These are phyloP conservation scores for Mythimna pallens DNA, from an alignment of 2,888 invertebrate species.

Conservation along the genomic window DNA sequence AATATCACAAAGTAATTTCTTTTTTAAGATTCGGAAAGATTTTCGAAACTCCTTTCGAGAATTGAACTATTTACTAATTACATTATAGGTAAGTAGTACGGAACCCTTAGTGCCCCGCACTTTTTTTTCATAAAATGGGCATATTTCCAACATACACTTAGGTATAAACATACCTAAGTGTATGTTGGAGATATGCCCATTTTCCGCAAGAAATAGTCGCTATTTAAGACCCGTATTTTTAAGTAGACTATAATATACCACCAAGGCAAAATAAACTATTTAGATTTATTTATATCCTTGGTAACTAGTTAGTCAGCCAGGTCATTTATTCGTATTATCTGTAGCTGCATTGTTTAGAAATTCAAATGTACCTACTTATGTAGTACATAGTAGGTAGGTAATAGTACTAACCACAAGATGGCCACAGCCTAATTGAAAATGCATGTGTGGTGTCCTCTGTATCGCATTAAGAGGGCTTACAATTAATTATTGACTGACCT, in stretches of 20 bases:
- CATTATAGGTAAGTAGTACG: too few relatives aligned
- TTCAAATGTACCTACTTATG: conserved; percentile 36
- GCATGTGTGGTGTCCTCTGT: conserved; percentile 24
- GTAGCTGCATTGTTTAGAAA: conserved; percentile 43
- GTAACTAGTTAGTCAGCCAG: conserved; percentile 2
- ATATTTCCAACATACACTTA: background rate
- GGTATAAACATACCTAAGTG: too few relatives aligned
- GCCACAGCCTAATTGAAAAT: conserved; percentile 37
- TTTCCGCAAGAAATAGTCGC: background rate
- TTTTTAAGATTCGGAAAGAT: too few relatives aligned
- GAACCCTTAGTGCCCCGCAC: too few relatives aligned
- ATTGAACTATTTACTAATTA: too few relatives aligned
- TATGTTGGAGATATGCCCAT: too few relatives aligned
- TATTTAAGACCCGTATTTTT: too few relatives aligned
- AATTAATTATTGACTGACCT: conserved; percentile 26
- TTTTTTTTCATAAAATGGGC: background rate
- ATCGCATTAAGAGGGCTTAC: conserved; percentile 18
- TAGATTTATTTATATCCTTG: conserved; percentile 19
- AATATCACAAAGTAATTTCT: too few relatives aligned
- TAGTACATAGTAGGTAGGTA: background rate
- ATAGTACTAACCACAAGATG: background rate
- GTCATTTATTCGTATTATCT: conserved; percentile 47
- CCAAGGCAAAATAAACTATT: conserved; percentile 8
- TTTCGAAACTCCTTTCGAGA: too few relatives aligned
- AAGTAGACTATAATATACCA: background rate